A percentile compares a stretch with the other conserved stretches of the same genome.
phyloP scores from a whole-genome alignment of 2,888 invertebrate species.

The Pterobdella sp. region DNA sequence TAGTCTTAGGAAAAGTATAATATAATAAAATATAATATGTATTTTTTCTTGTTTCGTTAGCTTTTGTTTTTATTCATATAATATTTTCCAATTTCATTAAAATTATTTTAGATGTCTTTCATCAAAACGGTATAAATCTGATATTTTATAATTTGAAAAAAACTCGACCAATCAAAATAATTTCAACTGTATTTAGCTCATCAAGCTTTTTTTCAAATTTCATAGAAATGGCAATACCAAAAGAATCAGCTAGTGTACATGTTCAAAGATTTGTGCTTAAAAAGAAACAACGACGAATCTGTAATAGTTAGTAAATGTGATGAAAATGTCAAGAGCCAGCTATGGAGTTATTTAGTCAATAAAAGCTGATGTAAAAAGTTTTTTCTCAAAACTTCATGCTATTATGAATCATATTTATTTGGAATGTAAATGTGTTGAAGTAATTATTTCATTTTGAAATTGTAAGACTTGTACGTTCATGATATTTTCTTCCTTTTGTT shows the following conservation, averaged over 20 bases:
- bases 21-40: neutral
- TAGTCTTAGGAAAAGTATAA: too few species aligned
- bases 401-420: too few species aligned
- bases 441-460: too few species aligned
- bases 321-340: too few species aligned
- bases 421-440: too few species aligned
- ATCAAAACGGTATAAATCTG: neutral
- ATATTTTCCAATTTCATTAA: neutral
- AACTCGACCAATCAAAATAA: conserved; percentile 40
- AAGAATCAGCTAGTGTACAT: conserved; percentile 44
- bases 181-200: conserved; percentile 33
- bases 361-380: too few species aligned
- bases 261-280: conserved; percentile 70
- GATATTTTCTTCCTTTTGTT: too few species aligned
- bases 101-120: neutral
- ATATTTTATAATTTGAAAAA: too few species aligned
- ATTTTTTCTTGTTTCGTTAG: neutral
- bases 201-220: neutral
- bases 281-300: conserved; percentile 38
- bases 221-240: conserved; percentile 46
- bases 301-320: too few species aligned
- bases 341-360: too few species aligned
- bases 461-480: too few species aligned
- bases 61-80: neutral
- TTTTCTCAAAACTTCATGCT: too few species aligned